A percentile compares a stretch with the other conserved stretches of the same genome.
These are phyloP conservation scores for Vultur gryphus DNA, from an alignment of 2,797 vertebrate genomes.

Conservation along the genomic window DNA sequence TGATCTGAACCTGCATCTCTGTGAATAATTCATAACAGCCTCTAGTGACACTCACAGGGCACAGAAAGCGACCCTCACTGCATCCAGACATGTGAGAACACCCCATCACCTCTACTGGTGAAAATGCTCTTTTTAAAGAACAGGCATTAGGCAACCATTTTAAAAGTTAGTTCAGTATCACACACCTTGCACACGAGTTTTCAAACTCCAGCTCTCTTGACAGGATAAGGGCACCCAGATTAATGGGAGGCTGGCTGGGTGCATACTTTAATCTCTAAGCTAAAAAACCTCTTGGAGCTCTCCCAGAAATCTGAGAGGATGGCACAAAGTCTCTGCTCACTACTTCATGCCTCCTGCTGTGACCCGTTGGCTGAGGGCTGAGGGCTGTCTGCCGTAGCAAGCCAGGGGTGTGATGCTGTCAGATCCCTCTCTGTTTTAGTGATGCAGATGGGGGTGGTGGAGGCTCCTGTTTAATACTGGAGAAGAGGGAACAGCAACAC, in stretches of 20 bases:
- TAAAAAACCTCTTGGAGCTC: not conserved
- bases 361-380: not conserved
- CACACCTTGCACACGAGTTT: not conserved
- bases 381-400: fast-evolving
- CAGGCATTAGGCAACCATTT: not conserved
- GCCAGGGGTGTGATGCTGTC: not conserved
- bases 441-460: not conserved
- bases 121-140: not conserved
- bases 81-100: not conserved
- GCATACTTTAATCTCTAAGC: not conserved
- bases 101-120: not conserved
- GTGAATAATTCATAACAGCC: not conserved
- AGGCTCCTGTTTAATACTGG: not conserved
- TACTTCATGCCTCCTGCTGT: too few relatives aligned
- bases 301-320: not conserved
- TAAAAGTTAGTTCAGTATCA: not conserved
- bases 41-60: not conserved
- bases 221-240: not conserved
- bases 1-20: not conserved
- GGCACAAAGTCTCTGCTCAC: not conserved
- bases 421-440: not conserved
- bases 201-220: not conserved
- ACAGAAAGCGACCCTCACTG: not conserved
- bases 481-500: not conserved
- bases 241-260: not conserved